These are phyloP conservation scores for Orientallactaga bullata DNA, from an alignment of 2,113 vertebrate species.

Conservation along the genomic window DNA sequence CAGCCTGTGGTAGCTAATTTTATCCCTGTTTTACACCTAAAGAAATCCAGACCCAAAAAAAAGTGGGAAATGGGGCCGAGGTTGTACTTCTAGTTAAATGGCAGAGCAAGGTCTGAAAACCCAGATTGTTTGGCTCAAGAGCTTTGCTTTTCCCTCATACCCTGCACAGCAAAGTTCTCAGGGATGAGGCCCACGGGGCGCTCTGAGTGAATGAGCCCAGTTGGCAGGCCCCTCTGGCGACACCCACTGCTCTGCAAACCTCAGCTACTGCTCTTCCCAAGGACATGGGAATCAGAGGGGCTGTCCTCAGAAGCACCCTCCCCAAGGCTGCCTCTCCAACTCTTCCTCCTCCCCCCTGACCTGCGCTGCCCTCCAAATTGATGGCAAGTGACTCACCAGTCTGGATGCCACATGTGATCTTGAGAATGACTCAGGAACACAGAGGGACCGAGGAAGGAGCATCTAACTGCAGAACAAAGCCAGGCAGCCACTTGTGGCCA, in stretches of 20 bases:
- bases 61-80: not conserved
- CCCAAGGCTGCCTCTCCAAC: not conserved
- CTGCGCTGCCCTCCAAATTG: not conserved
- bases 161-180: not conserved
- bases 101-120: constrained; percentile 1
- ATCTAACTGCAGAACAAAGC: constrained; percentile 80
- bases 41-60: not conserved
- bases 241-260: not conserved
- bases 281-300: not conserved
- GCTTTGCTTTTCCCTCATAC: not conserved
- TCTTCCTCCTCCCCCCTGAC: not conserved
- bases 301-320: not conserved
- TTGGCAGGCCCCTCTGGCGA: not conserved
- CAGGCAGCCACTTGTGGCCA: constrained; percentile 65
- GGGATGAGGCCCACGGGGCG: not conserved
- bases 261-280: not conserved
- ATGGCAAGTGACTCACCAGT: not conserved
- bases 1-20: not conserved
- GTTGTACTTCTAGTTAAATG: not conserved
- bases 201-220: not conserved
- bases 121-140: not conserved
- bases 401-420: not conserved
- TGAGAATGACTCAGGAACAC: constrained; percentile 40
- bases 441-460: constrained; percentile 75
- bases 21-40: constrained; percentile 6